Conservation (phyloP, 2,797 vertebrate species). For the Eulemur albifrons region DNA sequence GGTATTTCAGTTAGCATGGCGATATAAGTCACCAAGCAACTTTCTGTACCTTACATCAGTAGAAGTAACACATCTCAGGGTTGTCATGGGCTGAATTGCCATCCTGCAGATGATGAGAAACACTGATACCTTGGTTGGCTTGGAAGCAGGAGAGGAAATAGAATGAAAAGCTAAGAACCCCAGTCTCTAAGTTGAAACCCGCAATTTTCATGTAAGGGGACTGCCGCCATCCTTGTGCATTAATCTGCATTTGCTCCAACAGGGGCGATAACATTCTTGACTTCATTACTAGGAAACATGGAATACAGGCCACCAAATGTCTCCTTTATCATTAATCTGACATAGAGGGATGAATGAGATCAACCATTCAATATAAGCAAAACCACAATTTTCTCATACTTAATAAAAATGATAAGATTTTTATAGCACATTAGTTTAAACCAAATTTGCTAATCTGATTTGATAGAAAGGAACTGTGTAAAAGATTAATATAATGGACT, state of each 20-base stretch:
- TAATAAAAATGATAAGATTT: conserved; percentile 81
- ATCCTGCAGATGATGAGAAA: background rate
- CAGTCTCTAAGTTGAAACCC: background rate
- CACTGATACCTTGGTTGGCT: background rate
- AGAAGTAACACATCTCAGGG: background rate
- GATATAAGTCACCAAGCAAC: background rate
- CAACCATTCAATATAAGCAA: conserved; percentile 54
- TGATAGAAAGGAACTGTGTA: conserved; percentile 75
- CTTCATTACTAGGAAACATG: conserved; percentile 33
- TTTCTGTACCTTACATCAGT: background rate
- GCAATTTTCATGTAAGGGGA: background rate
- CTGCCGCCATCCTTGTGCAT: background rate
- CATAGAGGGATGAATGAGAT: conserved; percentile 64
- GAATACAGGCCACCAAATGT: background rate
- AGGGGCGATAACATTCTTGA: background rate
- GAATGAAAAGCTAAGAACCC: background rate
- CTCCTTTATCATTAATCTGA: background rate
- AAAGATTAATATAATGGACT: conserved; percentile 66
- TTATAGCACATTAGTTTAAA: conserved; percentile 80
- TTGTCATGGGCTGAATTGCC: background rate
- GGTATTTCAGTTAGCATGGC: rapidly evolving
- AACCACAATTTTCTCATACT: conserved; percentile 74
- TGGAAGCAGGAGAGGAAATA: background rate
- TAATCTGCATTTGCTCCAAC: background rate
- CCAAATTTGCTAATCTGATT: conserved; percentile 80